Evolutionary conservation across 2,113 vertebrate species (phyloP).

Genomic region (Cromileptes altivelis): DNA sequence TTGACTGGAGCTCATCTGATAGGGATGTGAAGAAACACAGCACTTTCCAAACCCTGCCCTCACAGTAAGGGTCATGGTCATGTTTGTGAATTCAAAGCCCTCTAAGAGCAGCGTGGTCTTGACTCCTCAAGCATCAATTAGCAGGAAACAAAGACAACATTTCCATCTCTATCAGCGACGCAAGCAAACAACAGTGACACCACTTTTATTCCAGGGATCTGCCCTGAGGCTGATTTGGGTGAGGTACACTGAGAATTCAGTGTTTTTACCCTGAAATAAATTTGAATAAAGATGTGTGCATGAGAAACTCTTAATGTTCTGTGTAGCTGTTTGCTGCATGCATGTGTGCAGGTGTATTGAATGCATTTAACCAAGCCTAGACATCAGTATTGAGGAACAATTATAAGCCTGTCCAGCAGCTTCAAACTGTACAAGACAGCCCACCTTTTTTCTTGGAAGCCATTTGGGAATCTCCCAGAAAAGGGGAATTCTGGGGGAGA

Average conservation of each 20-base stretch:
- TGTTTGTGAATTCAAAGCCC: background rate
- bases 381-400: background rate
- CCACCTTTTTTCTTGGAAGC: constrained; percentile 36
- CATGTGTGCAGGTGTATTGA: background rate
- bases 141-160: constrained; percentile 10
- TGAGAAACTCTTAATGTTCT: background rate
- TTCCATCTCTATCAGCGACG: constrained; percentile 16
- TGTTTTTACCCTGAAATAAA: background rate
- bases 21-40: background rate
- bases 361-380: background rate
- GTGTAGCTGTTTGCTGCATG: background rate
- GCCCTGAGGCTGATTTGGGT: background rate
- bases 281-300: background rate
- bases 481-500: constrained; percentile 62
- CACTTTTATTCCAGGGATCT: constrained; percentile 4
- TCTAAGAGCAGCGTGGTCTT: background rate
- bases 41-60: background rate
- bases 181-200: background rate
- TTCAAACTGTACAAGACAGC: background rate
- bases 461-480: constrained; percentile 38
- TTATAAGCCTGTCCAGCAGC: background rate
- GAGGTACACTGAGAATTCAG: background rate
- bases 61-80: background rate
- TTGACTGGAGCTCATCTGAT: background rate
- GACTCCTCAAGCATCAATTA: constrained; percentile 12